Evolutionary conservation across 2,113 vertebrate genomes (phyloP), one percentile per base, ranked within the genome.

Genomic region (Xenopus laevis): DNA sequence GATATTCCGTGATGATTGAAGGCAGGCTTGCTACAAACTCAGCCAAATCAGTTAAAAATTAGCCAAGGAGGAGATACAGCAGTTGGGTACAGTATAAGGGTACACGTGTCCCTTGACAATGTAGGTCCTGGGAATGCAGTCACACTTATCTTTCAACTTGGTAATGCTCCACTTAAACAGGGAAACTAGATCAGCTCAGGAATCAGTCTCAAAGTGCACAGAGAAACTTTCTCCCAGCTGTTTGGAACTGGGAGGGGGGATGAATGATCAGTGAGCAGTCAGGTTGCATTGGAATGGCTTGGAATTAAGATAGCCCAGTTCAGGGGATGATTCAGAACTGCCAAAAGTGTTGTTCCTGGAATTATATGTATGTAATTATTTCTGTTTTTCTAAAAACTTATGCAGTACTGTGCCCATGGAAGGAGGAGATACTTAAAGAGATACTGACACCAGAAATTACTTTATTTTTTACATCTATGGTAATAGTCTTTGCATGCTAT

Each of bases 31-130:
- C 74, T 53, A 16, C 65, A 80, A 66, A 71, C 77, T 73, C 74
- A 20, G 72, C 61, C 65, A 63, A 12, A 69, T 64, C 47, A 78
- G 85, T 87, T 87, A 87, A 85, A 87, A 77, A 87, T 87, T 87
- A 84, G 82, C 76, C 33, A 17, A 72, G 58, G 62, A 71, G 60
- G 52, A 65, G 23, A 58, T 71, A 30, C 62, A 40, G 67, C 40
- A 21, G 58, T 40, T 61, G 64, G 55, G 23, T 47, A 69, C 64
- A 57, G 66, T 53, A 65, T 66, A 53, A 16, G 21, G 23, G n/a
- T 13, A 11, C 44, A 23, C 7, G 13, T 33, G 27, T 50, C 23
- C 17, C 40, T 23, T 21, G 40, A 9, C n/a, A 12, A 30, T 13
- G 45, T 45, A 46, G 17, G 18, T 71, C 45, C 21, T 62, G 30